These are phyloP conservation scores for Ageneiosus marmoratus DNA, from an alignment of 2,113 vertebrate species.

Conservation along the genomic window DNA sequence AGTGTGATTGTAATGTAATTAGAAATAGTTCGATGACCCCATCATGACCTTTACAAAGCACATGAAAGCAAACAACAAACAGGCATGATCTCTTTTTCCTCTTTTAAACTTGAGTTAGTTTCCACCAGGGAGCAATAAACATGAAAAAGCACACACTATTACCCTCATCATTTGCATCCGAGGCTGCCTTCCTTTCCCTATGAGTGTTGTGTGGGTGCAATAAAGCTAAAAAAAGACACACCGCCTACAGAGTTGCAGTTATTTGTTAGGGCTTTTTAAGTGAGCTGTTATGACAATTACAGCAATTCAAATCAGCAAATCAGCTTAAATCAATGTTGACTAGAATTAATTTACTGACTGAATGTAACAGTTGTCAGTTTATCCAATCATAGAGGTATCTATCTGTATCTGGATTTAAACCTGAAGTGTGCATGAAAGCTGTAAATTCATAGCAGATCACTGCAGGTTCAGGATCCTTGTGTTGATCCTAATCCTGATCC, in stretches of 20 bases:
- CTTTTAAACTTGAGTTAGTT: slow-evolving; percentile 29
- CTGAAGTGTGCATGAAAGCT: neutral
- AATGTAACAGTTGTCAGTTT: neutral
- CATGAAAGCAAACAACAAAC: slow-evolving; percentile 21
- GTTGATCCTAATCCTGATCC: neutral
- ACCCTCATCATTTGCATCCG: slow-evolving; percentile 16
- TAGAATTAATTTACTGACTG: neutral
- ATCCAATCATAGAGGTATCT: neutral
- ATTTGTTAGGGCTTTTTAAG: neutral
- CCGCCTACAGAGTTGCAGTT: neutral
- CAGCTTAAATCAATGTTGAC: neutral
- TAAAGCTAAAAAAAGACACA: slow-evolving; percentile 11
- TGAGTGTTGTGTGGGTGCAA: slow-evolving; percentile 13
- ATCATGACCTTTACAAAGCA: slow-evolving; percentile 17
- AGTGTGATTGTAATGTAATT: neutral
- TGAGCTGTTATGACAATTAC: neutral
- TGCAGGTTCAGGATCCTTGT: neutral
- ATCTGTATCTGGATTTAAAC: neutral
- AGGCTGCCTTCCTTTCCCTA: neutral
- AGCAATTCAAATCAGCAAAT: neutral
- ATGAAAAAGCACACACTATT: neutral
- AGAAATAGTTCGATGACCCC: neutral
- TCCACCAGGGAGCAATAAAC: slow-evolving; percentile 9
- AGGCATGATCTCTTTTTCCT: neutral
- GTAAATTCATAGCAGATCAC: neutral